Base-by-base conservation (phyloP, 1,140 invertebrate genomes). In the Lasioglossum baleicum region DNA sequence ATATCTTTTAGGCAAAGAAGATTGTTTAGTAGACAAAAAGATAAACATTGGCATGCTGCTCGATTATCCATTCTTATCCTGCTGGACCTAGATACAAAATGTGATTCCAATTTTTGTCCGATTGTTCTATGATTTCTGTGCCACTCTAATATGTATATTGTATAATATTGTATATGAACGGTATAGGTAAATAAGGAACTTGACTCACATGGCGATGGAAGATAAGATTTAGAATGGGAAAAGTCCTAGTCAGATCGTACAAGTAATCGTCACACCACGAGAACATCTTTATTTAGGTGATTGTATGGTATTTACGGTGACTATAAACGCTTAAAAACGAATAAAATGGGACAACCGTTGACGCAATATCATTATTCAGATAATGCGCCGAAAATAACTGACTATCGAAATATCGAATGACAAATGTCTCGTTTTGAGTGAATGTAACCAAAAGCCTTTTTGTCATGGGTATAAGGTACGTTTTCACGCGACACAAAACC, bases 161-260 rank as follows among this genome's bases (percentile, higher is more conserved):
- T 35, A 5, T 35, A 48, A 35, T 35, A 2, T 26, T 35, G 35
- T 35, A 5, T 35, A 48, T 2, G 13, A 48, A 17, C 51, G 15
- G 1, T 13, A 72, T 60, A 78, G 63, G 69, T 31, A 70, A 64
- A 20, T 22, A 3, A 42, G 58, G 31, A 35, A 53, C 15, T 17
- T 17, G 5, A 4, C 60, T 90, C 83, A 92, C 91, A 73, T 90
- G 85, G 48, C 81, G 84, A 74, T 91, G 87, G 81, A 88, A 90
- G 77, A 92, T 11, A 42, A 84, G 65, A 42, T 87, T 90, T 5
- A 91, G 66, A 60, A 91, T 70, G 20, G 89, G 84, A 81, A 87
- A 86, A 35, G 83, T 83, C 71, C 74, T 90, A 13, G 75, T n/a
- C 42, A 89, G 31, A 35, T 85, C 85, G 11, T 68, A 80, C 53